These are phyloP conservation scores for Cetoscarus ocellatus DNA, from an alignment of 2,797 vertebrate genomes.

Conservation along the genomic window DNA sequence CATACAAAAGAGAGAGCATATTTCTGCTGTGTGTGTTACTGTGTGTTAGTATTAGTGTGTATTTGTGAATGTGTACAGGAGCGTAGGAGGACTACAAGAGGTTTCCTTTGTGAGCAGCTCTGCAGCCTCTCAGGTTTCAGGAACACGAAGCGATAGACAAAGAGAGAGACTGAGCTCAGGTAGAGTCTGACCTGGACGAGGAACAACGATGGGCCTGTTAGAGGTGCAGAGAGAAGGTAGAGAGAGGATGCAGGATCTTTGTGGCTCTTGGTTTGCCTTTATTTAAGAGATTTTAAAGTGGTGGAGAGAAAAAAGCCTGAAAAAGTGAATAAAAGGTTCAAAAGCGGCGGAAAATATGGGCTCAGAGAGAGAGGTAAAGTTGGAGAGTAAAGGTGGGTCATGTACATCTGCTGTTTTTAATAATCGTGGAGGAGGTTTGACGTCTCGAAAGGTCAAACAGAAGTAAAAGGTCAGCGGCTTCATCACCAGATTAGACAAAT, in stretches of 20 bases:
- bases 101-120: constrained; percentile 66
- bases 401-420: constrained; percentile 3
- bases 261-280: constrained; percentile 6
- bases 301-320: neutral
- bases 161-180: constrained; percentile 63
- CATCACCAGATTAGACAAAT: constrained; percentile 10
- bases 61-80: neutral
- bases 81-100: constrained; percentile 34
- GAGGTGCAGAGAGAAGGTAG: neutral
- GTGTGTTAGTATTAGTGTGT: constrained; percentile 14
- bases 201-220: constrained; percentile 59
- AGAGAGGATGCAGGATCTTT: neutral
- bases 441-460: constrained; percentile 13
- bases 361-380: neutral
- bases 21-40: constrained; percentile 7
- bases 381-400: neutral
- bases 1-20: constrained; percentile 8
- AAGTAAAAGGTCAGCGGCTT: constrained; percentile 13
- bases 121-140: constrained; percentile 76
- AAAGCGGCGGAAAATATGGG: neutral
- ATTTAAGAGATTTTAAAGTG: constrained; percentile 7
- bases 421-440: constrained; percentile 8
- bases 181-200: constrained; percentile 51
- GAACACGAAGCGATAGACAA: constrained; percentile 69
- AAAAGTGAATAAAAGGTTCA: neutral